Conservation (phyloP, 2,888 invertebrate species). For the Stictocephala bisonia region DNA sequence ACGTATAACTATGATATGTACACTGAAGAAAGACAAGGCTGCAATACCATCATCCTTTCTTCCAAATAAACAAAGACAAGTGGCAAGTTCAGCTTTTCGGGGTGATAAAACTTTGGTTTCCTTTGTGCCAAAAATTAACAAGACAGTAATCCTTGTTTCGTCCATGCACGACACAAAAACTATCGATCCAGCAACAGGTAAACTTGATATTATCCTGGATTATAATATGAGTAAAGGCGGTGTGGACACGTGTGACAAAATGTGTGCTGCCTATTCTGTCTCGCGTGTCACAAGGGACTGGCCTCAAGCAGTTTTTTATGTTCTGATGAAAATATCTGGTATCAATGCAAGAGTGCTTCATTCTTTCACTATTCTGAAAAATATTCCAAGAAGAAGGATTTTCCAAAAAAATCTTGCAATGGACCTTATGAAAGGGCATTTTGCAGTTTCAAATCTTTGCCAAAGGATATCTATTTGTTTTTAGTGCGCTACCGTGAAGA, state of each 20-base stretch:
- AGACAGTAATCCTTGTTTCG: too few species aligned
- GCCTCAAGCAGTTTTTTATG: not conserved
- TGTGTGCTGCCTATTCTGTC: too few species aligned
- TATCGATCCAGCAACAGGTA: not conserved
- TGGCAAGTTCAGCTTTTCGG: not conserved
- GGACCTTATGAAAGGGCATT: constrained; percentile 16
- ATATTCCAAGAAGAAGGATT: not conserved
- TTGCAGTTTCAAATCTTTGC: constrained; percentile 1
- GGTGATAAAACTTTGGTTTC: not conserved
- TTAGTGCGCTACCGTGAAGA: constrained; percentile 8
- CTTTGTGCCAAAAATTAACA: not conserved
- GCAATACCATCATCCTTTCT: too few species aligned
- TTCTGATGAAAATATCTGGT: not conserved
- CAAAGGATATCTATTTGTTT: constrained; percentile 14
- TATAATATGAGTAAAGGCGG: not conserved
- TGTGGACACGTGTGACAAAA: too few species aligned
- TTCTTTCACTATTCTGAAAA: not conserved
- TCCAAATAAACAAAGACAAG: not conserved
- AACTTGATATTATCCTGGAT: not conserved
- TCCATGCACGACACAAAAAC: not conserved
- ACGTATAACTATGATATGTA: too few species aligned
- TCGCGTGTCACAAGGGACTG: not conserved
- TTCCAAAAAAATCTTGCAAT: too few species aligned
- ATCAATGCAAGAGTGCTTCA: not conserved
- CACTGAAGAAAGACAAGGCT: not conserved